phyloP scores from a whole-genome alignment of 2,113 vertebrate species.

The Athene noctua region DNA sequence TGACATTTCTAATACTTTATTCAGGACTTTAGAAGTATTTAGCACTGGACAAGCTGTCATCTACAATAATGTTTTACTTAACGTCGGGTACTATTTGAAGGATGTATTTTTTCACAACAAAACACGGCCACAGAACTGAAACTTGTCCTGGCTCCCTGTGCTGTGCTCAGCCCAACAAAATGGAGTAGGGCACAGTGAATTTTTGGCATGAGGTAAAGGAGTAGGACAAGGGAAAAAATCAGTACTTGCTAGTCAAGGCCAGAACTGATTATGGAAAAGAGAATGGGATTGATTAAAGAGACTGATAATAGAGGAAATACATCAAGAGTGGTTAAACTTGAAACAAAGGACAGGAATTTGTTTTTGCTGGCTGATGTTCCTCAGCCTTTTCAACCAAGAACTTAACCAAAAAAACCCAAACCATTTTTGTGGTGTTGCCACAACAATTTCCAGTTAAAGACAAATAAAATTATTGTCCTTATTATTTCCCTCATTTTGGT shows the following conservation, averaged over 20 bases:
- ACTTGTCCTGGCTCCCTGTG: background rate
- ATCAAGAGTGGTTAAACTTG: background rate
- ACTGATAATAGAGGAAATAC: background rate
- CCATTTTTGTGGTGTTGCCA: background rate
- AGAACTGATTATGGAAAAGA: background rate
- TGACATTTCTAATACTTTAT: background rate
- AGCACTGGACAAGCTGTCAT: background rate
- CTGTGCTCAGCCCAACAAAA: background rate
- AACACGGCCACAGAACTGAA: background rate
- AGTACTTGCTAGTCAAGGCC: background rate
- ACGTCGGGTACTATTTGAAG: background rate
- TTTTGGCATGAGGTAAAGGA: background rate
- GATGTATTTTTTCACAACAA: background rate
- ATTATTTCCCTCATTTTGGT: background rate
- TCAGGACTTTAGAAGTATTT: background rate
- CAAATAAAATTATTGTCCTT: background rate
- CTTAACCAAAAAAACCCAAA: background rate
- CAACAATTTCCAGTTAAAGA: background rate
- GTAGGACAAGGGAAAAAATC: background rate
- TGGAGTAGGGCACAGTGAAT: background rate
- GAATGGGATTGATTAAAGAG: background rate
- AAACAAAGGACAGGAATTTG: constrained; percentile 2
- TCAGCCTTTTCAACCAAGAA: background rate
- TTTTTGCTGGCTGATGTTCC: background rate
- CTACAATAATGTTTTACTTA: background rate